phyloP scores from a whole-genome alignment of 2,888 invertebrate species.

The Hydroisotoma schaefferi region DNA sequence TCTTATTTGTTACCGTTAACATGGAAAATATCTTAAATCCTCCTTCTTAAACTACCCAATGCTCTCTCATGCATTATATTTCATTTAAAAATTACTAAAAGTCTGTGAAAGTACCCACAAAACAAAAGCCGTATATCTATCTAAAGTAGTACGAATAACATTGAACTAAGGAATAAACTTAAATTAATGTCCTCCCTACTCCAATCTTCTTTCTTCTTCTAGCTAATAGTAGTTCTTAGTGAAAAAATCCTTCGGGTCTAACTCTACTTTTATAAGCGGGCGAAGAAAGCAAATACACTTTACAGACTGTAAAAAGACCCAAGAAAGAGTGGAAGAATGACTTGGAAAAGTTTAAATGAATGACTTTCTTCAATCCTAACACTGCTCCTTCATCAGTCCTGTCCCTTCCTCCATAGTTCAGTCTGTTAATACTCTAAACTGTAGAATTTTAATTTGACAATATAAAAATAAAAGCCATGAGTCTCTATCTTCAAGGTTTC shows the following conservation, averaged over 20 bases:
- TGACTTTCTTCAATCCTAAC: constrained; percentile 1
- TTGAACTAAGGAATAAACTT: not conserved
- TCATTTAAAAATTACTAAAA: not conserved
- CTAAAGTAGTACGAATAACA: not conserved
- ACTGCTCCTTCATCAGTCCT: too few species aligned
- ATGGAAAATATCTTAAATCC: constrained; percentile 1
- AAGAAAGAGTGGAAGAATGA: not conserved
- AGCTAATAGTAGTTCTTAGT: not conserved
- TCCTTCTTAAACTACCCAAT: too few species aligned
- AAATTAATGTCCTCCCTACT: not conserved
- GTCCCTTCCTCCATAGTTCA: not conserved
- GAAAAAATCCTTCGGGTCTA: not conserved
- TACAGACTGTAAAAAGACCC: not conserved
- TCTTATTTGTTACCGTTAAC: too few species aligned
- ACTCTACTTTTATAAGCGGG: not conserved
- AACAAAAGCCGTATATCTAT: not conserved
- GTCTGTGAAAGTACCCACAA: not conserved
- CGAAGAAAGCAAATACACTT: not conserved
- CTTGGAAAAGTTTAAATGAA: constrained; percentile 3
- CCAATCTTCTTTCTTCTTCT: too few species aligned
- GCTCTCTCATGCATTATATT: not conserved
- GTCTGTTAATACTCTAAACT: not conserved
- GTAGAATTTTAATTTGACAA: constrained; percentile 6
- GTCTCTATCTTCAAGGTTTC: not conserved
- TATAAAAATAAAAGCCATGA: constrained; percentile 1